Evolutionary conservation across 1,140 invertebrate genomes (phyloP).

Genomic region (Drosophila nigrodunni): DNA sequence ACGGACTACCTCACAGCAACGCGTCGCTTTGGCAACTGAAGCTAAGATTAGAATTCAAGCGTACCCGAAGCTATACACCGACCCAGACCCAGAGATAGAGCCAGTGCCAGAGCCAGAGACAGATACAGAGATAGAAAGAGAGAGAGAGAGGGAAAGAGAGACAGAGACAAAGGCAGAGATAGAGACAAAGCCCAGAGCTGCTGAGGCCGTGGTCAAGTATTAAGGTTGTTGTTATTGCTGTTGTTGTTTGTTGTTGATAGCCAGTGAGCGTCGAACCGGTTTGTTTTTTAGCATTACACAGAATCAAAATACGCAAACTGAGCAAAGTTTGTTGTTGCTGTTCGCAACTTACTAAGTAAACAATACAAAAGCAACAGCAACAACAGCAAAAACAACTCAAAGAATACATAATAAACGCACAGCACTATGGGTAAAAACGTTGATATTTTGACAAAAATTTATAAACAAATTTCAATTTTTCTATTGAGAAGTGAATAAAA

Average conservation of each 20-base stretch:
- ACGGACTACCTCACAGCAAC: constrained; percentile 39
- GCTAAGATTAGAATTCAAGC: constrained; percentile 49
- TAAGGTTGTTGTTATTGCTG: neutral
- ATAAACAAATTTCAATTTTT: too few species aligned
- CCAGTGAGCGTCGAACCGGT: constrained; percentile 39
- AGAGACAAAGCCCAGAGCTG: neutral
- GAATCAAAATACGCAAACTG: constrained; percentile 39
- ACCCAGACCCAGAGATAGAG: neutral
- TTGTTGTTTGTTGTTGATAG: constrained; percentile 10
- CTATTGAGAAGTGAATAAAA: too few species aligned
- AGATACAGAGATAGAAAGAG: neutral
- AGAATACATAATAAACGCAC: constrained; percentile 1
- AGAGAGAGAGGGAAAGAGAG: neutral
- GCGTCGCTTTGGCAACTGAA: constrained; percentile 58
- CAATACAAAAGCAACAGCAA: neutral
- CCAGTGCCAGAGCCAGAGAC: neutral
- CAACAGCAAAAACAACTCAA: constrained; percentile 4
- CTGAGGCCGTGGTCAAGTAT: constrained; percentile 15
- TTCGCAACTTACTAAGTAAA: constrained; percentile 7
- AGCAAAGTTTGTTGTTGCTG: neutral
- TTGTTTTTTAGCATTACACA: constrained; percentile 45
- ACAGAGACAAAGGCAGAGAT: neutral
- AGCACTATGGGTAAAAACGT: too few species aligned
- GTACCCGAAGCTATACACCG: constrained; percentile 12
- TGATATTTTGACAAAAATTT: too few species aligned